phyloP scores from a whole-genome alignment of 2,113 vertebrate genomes.

The Sebastes schlegelii region DNA sequence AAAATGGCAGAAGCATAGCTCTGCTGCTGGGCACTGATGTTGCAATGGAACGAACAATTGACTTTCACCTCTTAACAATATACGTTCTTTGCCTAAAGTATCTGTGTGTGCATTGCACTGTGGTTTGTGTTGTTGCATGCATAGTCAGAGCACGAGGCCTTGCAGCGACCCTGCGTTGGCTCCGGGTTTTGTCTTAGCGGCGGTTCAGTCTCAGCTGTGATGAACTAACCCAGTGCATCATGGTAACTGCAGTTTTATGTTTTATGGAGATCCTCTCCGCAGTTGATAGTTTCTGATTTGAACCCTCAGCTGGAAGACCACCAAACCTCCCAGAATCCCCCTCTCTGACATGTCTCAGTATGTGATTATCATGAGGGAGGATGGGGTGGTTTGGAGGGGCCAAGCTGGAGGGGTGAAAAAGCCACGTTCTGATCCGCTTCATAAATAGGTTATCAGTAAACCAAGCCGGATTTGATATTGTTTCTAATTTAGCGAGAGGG shows the following conservation, averaged over 20 bases:
- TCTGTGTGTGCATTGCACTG: too few relatives aligned
- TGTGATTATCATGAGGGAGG: not conserved
- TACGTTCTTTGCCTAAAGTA: too few relatives aligned
- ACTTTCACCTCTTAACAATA: too few relatives aligned
- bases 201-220: not conserved
- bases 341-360: not conserved
- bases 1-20: too few relatives aligned
- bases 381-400: too few relatives aligned
- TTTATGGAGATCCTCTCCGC: not conserved
- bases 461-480: slow-evolving; percentile 59
- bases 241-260: not conserved
- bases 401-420: slow-evolving; percentile 26
- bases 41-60: too few relatives aligned
- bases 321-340: slow-evolving; percentile 14
- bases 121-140: too few relatives aligned
- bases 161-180: not conserved
- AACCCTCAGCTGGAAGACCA: not conserved
- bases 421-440: slow-evolving; percentile 34
- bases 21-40: too few relatives aligned
- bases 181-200: not conserved
- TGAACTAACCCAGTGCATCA: not conserved
- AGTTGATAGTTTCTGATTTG: not conserved
- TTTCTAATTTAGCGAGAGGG: slow-evolving; percentile 64
- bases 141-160: not conserved
- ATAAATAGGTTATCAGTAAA: slow-evolving; percentile 76